Base-by-base conservation (phyloP, 2,797 vertebrate species). In the Tapera naevia region DNA sequence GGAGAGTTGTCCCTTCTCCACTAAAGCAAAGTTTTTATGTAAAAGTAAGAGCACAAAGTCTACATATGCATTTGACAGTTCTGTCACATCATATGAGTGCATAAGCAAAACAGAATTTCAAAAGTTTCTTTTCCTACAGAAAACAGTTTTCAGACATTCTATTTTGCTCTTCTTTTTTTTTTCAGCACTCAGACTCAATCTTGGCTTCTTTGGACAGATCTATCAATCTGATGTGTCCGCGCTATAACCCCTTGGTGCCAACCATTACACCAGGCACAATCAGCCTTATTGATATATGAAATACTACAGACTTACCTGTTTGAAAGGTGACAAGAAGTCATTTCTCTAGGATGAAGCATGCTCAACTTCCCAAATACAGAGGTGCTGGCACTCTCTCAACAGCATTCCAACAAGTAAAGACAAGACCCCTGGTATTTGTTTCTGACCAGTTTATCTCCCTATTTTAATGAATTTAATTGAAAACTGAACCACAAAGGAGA, bases 381-480 rank as follows among this genome's bases (percentile, higher is more conserved):
- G n/a, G n/a, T n/a, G n/a, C n/a, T n/a, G n/a, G n/a, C n/a, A n/a
- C n/a, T n/a, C n/a, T n/a, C n/a, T n/a, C n/a, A n/a, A n/a, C n/a
- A n/a, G n/a, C n/a, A n/a, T n/a, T n/a, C 61, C 46, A 91, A 70
- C 19, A 93, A 80, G 71, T 88, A 76, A 94, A 92, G 70, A n/a
- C 13, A 76, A 17, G 17, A 85, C 33, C 23, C 33, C 14, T 41
- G 21, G 51, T 70, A 90, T 28, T 95, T 96, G 67, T 67, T 95
- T 57, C 61, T 90, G 72, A 51, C 22, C 69, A 76, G 28, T 79
- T 82, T 35, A 24, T 17, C 70, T 50, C 71, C 57, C 37, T 81
- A 56, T 88, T 90, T 92, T 5, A 93, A n/a, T 43, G 28, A 93
- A 91, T 91, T 96, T 89, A 95, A 93, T 7, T 75, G 66, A 94